Evolutionary conservation across 2,888 invertebrate species (phyloP).

Genomic region (Liodrosophila aerea): DNA sequence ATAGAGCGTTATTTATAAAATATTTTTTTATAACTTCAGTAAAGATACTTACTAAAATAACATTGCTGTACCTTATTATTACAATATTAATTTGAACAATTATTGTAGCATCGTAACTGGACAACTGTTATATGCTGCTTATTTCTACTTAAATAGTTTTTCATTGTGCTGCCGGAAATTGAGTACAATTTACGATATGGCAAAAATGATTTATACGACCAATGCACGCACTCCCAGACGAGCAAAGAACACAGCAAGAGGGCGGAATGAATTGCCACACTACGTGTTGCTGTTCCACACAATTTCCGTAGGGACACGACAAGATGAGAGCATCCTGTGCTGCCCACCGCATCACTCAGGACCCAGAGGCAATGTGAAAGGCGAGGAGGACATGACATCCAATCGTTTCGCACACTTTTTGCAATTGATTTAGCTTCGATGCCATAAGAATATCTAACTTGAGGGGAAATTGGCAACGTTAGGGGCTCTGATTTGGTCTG

Average conservation of each 20-base stretch:
- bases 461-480: not conserved
- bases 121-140: not conserved
- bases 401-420: constrained; percentile 66
- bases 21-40: too few species aligned
- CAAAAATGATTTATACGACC: constrained; percentile 63
- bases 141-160: constrained; percentile 37
- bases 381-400: constrained; percentile 50
- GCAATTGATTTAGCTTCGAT: constrained; percentile 70
- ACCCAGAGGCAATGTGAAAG: not conserved
- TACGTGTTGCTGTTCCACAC: constrained; percentile 74
- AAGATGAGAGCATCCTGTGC: constrained; percentile 31
- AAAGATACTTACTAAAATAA: too few species aligned
- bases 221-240: constrained; percentile 47
- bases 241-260: constrained; percentile 8
- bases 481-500: constrained; percentile 14
- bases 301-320: constrained; percentile 58
- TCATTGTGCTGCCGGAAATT: constrained; percentile 45
- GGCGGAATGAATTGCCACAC: constrained; percentile 64
- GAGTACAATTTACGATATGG: constrained; percentile 40
- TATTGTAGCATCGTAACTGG: constrained; percentile 1
- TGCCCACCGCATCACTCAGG: constrained; percentile 58
- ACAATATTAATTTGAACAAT: constrained; percentile 3
- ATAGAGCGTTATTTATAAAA: too few species aligned
- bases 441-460: constrained; percentile 6
- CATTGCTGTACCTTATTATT: too few species aligned